Percentiles rank a stretch among this genome's conserved stretches.
Conservation (phyloP, 2,113 vertebrate species). For the Dipodomys ordii region DNA sequence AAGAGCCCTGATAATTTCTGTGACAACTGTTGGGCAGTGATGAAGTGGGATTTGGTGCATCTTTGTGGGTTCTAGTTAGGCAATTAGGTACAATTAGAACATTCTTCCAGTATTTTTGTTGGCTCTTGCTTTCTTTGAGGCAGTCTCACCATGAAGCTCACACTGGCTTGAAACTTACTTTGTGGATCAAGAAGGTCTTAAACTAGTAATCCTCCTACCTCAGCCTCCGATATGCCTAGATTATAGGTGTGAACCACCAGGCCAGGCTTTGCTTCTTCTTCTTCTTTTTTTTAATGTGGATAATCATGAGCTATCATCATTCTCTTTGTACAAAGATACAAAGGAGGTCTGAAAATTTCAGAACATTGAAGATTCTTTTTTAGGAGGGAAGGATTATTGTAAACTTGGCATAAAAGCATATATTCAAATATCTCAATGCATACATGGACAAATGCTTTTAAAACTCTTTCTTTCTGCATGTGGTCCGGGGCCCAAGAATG, state of each 20-base stretch:
- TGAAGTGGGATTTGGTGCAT: neutral
- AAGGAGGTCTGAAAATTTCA: constrained; percentile 15
- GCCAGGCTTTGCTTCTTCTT: neutral
- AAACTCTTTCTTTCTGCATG: neutral
- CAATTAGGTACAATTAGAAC: neutral
- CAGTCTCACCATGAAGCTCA: too few relatives aligned
- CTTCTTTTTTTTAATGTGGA: neutral
- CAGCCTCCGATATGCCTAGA: too few relatives aligned
- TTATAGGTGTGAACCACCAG: too few relatives aligned
- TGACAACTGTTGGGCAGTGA: neutral
- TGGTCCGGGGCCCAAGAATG: neutral
- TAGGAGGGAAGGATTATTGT: neutral
- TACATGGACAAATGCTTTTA: neutral
- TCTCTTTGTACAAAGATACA: neutral
- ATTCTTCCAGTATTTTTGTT: neutral
- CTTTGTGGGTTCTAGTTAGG: constrained; percentile 5
- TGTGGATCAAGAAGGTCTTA: too few relatives aligned
- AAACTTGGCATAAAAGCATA: neutral
- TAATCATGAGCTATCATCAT: neutral
- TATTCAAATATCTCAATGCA: neutral
- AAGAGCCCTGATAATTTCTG: neutral
- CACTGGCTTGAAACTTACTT: too few relatives aligned
- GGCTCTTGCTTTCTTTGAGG: neutral
- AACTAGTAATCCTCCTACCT: too few relatives aligned
- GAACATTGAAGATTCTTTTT: neutral